Percentiles rank a stretch among this genome's conserved stretches.
These are phyloP conservation scores for Gisinianus flammeolus DNA, from an alignment of 2,888 invertebrate species.

Conservation along the genomic window DNA sequence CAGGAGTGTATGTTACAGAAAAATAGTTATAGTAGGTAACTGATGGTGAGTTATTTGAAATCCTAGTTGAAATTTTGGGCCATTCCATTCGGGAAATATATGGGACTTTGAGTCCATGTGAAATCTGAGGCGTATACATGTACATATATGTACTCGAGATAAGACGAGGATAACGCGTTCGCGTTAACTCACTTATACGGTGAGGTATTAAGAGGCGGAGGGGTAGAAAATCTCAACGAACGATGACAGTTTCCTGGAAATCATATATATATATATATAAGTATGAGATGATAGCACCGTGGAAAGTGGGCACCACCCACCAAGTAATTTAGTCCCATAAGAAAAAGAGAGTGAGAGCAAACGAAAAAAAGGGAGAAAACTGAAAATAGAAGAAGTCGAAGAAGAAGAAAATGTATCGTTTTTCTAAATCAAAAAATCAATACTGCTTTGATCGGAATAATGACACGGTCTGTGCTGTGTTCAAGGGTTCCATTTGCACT, in stretches of 20 bases:
- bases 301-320: slow-evolving; percentile 18
- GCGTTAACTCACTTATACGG: slow-evolving; percentile 1
- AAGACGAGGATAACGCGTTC: not conserved
- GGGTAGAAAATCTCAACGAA: not conserved
- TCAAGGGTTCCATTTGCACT: slow-evolving; percentile 13
- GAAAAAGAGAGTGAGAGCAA: not conserved
- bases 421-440: slow-evolving; percentile 37
- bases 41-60: slow-evolving; percentile 5
- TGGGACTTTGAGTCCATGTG: not conserved
- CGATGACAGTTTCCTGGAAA: slow-evolving; percentile 26
- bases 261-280: too few species aligned
- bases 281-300: too few species aligned
- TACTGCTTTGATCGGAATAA: slow-evolving; percentile 31
- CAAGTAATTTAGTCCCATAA: slow-evolving; percentile 23
- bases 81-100: slow-evolving; percentile 3
- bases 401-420: slow-evolving; percentile 25
- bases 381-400: not conserved
- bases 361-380: not conserved
- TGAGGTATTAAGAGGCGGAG: not conserved
- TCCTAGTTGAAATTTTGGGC: not conserved
- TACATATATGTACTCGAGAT: not conserved
- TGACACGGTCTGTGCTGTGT: slow-evolving; percentile 30
- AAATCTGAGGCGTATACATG: slow-evolving; percentile 2
- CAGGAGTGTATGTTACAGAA: not conserved
- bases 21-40: not conserved